Base-by-base conservation (phyloP, 2,888 invertebrate species). In the Drosophila sordidapex region DNA sequence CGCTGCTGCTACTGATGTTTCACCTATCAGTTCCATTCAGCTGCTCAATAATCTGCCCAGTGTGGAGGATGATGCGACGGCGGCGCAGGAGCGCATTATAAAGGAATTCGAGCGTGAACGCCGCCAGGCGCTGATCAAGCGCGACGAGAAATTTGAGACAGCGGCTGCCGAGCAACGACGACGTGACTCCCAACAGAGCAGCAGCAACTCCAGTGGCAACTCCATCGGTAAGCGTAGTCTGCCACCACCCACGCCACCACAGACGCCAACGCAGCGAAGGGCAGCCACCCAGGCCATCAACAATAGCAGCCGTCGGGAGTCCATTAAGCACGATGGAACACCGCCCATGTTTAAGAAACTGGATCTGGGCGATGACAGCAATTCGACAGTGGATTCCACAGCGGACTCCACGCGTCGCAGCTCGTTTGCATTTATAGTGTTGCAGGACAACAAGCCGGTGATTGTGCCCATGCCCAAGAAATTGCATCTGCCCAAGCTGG, bases 31-130 rank as follows among this genome's bases (percentile, higher is more conserved):
- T 33, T 83, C 91, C 2, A 82, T 91, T 38, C 79, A 89, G 33
- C 36, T 90, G 33, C 83, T 91, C 0, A 91, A 91, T 66, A 87
- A 80, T 71, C 73, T 91, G 11, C 73, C 82, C 36, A 52, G 56
- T 31, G 48, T 46, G 2, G 79, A 83, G 25, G 74, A 48, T 10
- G 81, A 88, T 53, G 67, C 73, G 0, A 81, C 88, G 33, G 61
- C 62, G 2, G 73, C 77, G 0, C 78, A 91, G 64, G 84, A 84
- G 43, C 90, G 91, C 1, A 70, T 92, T 2, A 92, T 93, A 27
- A 84, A 91, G 67, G 90, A 92, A 59, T 87, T 92, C n/a, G 93
- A 93, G 69, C 76, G 79, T 29, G 92, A 93, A 72, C 85, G 93
- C 4, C 86, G 92, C 13, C 89, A 88, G 54, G 91, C 91, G 0